phyloP scores from a whole-genome alignment of 2,888 invertebrate genomes.

The Microchrysa polita region DNA sequence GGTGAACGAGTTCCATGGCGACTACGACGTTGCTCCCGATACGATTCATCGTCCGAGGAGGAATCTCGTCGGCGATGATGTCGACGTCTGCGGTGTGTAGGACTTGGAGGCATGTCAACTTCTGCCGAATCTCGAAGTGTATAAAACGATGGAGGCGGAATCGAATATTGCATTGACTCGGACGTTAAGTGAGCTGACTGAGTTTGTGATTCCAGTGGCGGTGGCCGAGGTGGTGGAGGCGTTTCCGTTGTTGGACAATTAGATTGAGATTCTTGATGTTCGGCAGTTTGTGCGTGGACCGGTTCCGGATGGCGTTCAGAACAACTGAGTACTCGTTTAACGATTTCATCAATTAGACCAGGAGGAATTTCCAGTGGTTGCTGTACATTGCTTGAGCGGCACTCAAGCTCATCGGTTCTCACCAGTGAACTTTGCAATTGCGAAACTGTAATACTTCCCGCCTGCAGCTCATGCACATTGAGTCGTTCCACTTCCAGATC shows the following conservation, averaged over 20 bases:
- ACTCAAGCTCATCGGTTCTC: slow-evolving; percentile 76
- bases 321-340: slow-evolving; percentile 65
- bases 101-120: slow-evolving; percentile 60
- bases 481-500: slow-evolving; percentile 83
- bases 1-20: slow-evolving; percentile 63
- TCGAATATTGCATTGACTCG: slow-evolving; percentile 67
- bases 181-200: slow-evolving; percentile 63
- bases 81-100: slow-evolving; percentile 66
- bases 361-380: slow-evolving; percentile 76
- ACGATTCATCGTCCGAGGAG: slow-evolving; percentile 67
- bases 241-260: not conserved
- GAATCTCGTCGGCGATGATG: slow-evolving; percentile 67
- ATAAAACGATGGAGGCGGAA: slow-evolving; percentile 66
- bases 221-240: slow-evolving; percentile 62
- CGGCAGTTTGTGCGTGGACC: slow-evolving; percentile 60
- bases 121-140: slow-evolving; percentile 62
- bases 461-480: slow-evolving; percentile 81
- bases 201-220: slow-evolving; percentile 66
- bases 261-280: slow-evolving; percentile 54
- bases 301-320: slow-evolving; percentile 55
- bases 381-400: slow-evolving; percentile 74
- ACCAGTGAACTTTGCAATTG: slow-evolving; percentile 81
- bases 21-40: slow-evolving; percentile 64
- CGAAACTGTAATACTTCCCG: slow-evolving; percentile 81
- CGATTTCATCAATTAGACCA: slow-evolving; percentile 74